phyloP scores from a whole-genome alignment of 2,113 vertebrate species.

The Ariopsis seemanni region DNA sequence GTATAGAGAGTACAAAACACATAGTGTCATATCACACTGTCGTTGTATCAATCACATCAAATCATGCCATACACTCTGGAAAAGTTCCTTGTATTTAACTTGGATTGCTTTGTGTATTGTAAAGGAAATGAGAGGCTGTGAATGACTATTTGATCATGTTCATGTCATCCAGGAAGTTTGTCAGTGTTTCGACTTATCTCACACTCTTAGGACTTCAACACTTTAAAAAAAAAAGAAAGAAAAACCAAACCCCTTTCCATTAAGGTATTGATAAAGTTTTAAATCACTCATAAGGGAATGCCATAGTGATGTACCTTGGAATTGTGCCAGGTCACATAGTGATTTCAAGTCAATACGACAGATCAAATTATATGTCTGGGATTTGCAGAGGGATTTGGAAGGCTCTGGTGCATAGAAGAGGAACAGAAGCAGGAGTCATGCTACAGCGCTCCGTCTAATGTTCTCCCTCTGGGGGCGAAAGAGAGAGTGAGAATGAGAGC shows the following conservation, averaged over 20 bases:
- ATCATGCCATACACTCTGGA: not conserved
- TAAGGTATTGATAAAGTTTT: constrained; percentile 18
- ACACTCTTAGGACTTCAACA: not conserved
- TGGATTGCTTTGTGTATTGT: not conserved
- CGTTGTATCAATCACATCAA: not conserved
- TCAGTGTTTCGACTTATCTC: not conserved
- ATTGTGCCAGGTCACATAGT: not conserved
- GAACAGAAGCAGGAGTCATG: constrained; percentile 56
- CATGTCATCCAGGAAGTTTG: not conserved
- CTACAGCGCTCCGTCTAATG: constrained; percentile 54
- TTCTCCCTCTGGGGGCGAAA: constrained; percentile 45
- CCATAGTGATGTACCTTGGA: not conserved
- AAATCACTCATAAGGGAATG: not conserved
- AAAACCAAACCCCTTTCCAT: not conserved
- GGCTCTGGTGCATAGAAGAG: constrained; percentile 39
- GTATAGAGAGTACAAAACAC: not conserved
- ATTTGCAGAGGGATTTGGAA: constrained; percentile 37
- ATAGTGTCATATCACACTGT: not conserved
- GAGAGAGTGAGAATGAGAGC: not conserved
- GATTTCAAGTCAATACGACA: constrained; percentile 1
- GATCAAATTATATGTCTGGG: constrained; percentile 33
- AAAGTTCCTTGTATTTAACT: not conserved
- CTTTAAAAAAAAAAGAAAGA: not conserved
- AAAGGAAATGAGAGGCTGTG: not conserved
- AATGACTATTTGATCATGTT: not conserved